Conservation (phyloP, 2,113 vertebrate species). For the Ageneiosus marmoratus region DNA sequence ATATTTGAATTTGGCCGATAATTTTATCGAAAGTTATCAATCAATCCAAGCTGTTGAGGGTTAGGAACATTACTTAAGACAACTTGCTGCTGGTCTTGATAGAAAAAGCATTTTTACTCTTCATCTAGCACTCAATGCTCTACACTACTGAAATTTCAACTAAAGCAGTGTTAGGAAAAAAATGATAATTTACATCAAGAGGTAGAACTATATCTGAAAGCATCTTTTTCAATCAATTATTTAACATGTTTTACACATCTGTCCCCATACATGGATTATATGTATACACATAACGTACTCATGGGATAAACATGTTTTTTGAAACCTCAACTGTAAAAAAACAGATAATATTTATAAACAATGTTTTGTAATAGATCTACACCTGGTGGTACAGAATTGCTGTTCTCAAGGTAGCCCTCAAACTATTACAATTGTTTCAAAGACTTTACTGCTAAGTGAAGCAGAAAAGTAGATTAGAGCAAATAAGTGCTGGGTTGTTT, state of each 20-base stretch:
- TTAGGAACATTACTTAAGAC: too few species aligned
- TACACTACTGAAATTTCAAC: not conserved
- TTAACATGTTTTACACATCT: too few species aligned
- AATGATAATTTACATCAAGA: not conserved
- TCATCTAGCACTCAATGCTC: not conserved
- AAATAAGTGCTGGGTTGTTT: slow-evolving; percentile 46
- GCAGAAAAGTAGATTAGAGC: slow-evolving; percentile 41
- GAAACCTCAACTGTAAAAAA: not conserved
- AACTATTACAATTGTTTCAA: slow-evolving; percentile 5
- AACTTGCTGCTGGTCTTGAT: too few species aligned
- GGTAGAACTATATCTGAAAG: not conserved
- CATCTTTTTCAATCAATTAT: not conserved
- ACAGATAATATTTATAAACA: not conserved
- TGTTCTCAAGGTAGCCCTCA: not conserved
- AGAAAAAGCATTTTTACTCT: too few species aligned
- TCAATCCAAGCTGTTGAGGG: not conserved
- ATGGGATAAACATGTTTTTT: not conserved
- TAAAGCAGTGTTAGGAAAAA: not conserved
- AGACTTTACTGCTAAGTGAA: not conserved
- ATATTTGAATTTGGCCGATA: not conserved
- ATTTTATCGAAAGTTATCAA: not conserved
- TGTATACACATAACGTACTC: not conserved
- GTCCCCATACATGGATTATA: not conserved
- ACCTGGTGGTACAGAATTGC: not conserved
- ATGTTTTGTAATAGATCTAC: not conserved